phyloP scores from a whole-genome alignment of 2,888 invertebrate genomes.

The Morpho deidamia region DNA sequence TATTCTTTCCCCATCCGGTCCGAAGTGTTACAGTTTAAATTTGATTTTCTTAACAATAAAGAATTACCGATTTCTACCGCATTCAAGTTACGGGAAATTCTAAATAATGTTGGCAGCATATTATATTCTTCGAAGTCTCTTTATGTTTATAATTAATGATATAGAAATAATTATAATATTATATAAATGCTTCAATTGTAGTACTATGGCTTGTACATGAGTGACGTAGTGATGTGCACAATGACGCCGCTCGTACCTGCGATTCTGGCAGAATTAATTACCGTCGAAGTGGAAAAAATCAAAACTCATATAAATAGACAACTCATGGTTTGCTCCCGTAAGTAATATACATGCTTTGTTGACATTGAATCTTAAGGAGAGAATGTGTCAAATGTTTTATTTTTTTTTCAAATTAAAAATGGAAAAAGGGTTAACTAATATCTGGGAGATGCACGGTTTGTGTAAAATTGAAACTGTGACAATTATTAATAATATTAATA shows the following conservation, averaged over 20 bases:
- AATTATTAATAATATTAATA: too few species aligned
- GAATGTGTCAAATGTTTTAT: too few species aligned
- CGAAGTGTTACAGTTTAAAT: too few species aligned
- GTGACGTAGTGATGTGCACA: background rate
- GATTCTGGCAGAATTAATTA: background rate
- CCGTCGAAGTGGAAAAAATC: slow-evolving; percentile 4
- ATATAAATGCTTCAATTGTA: too few species aligned
- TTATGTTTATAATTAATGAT: background rate
- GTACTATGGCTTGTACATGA: background rate
- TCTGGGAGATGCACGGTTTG: too few species aligned
- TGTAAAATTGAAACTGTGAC: too few species aligned
- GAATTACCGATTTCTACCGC: background rate
- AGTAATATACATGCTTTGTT: background rate
- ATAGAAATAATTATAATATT: background rate
- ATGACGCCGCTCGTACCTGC: slow-evolving; percentile 1
- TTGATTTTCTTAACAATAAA: background rate
- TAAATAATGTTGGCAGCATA: too few species aligned
- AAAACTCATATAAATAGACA: background rate
- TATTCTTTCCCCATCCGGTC: too few species aligned
- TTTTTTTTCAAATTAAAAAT: too few species aligned
- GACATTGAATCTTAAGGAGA: background rate
- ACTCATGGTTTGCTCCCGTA: slow-evolving; percentile 1
- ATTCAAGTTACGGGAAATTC: too few species aligned
- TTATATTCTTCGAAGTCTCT: background rate
- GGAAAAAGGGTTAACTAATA: too few species aligned